Percentiles rank a stretch among this genome's conserved stretches.
Evolutionary conservation across 2,113 vertebrate genomes (phyloP).

Genomic region (Heteronetta atricapilla): DNA sequence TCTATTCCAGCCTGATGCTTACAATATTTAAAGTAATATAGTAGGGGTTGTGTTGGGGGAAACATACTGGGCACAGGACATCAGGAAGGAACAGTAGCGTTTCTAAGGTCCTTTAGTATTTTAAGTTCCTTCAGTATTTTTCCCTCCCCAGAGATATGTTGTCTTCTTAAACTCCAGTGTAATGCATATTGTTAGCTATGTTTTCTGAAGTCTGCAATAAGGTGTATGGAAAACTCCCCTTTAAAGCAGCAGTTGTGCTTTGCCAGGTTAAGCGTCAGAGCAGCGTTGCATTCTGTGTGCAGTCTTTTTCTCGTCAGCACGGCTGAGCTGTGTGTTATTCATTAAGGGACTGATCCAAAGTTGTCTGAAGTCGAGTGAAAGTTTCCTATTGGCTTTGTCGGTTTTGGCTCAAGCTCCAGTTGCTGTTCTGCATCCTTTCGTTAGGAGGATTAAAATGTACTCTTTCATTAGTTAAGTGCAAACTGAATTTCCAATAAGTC

Average conservation of each 20-base stretch:
- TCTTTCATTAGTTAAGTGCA: slow-evolving; percentile 62
- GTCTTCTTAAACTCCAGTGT: background rate
- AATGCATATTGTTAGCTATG: background rate
- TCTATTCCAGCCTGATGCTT: background rate
- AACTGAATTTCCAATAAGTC: slow-evolving; percentile 53
- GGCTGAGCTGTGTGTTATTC: background rate
- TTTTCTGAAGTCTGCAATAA: background rate
- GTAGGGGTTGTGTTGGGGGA: background rate
- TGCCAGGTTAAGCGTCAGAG: background rate
- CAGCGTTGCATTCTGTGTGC: background rate
- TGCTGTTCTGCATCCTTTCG: background rate
- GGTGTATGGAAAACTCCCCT: background rate
- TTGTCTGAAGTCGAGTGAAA: background rate
- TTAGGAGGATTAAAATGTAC: slow-evolving; percentile 66
- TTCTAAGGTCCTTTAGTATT: background rate
- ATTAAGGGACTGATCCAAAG: background rate
- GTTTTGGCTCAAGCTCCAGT: background rate
- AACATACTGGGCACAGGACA: background rate
- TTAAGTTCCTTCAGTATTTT: background rate
- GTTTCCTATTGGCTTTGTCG: slow-evolving; percentile 5
- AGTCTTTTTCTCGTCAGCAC: background rate
- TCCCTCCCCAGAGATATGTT: fast-evolving
- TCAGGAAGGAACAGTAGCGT: background rate
- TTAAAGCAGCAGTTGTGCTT: background rate
- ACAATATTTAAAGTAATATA: background rate